Evolutionary conservation across 1,140 invertebrate species (phyloP), one percentile per base, ranked within the genome.

Genomic region (Penaeus vannamei): DNA sequence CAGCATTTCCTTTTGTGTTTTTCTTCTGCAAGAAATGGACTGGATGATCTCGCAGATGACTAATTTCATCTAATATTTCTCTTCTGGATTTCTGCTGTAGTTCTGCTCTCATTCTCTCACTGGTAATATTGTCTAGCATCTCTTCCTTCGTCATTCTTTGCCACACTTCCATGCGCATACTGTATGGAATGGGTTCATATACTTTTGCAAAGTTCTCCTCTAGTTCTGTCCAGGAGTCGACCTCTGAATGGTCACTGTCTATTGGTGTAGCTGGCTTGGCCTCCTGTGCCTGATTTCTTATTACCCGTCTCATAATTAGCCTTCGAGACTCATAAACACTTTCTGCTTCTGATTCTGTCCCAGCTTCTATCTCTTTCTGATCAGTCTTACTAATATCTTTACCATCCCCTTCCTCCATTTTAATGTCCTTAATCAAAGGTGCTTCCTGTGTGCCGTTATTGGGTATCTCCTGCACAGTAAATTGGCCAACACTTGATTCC

Each of bases 191-290:
- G 19, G 92, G 92, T 85, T 92, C 92, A 82, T 92, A 92, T 17
- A 92, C 90, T 46, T 86, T 80, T 36, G 92, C 88, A 87, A 92
- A 92, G 66, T 92, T 92, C 85, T 92, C 91, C 80, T 92, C 92
- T 19, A 92, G 82, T 53, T 92, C 92, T 12, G 86, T 81, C 92
- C 92, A 92, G 8, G 92, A 92, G 76, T 92, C 92, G 60, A 89
- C 91, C 23, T 92, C 92, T 19, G 87, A 90, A 42, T 22, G 26
- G 19, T 32, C 61, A 26, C 87, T 87, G 26, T 59, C 66, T 26
- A 19, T 7, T 46, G 29, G 61, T 32, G 14, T 72, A 26, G 22
- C 8, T 0, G 23, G 62, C 26, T 26, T 59, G 7, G 64, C 88
- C 26, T 86, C 82, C 80, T 89, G 60, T 1, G 85, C 80, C 66